Base-by-base conservation (phyloP, 1,140 invertebrate species). In the Ceratosolen solmsi region DNA sequence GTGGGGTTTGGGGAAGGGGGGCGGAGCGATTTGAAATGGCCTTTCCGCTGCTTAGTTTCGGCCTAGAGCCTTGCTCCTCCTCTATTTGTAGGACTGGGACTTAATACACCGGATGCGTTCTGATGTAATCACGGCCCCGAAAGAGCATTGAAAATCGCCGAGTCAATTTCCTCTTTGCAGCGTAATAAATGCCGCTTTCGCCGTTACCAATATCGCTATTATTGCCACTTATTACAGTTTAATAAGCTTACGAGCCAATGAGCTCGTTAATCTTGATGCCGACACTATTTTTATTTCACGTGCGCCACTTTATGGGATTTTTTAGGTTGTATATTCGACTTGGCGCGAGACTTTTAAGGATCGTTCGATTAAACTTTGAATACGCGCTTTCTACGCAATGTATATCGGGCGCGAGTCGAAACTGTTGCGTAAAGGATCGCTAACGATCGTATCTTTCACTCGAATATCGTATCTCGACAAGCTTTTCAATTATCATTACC, bases 61-160 rank as follows among this genome's bases (percentile, higher is more conserved):
- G 8, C 30, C 0, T 1, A 22, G 7, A 58, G 5, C 56, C 17
- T 70, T 56, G 1, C 27, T 36, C 49, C 5, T 63, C 36, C n/a
- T 33, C 30, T 58, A 22, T 60, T 49, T 77, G 2, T 8, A 2
- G 51, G 13, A 46, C 5, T 20, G 7, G 17, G 13, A 38, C 54
- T 41, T 65, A 17, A 22, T 49, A 58, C 38, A 65, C 75, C 60
- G 58, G 60, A 77, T 77, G 60, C 58, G 1, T 7, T 20, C 25
- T 46, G 60, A 77, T 65, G 22, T 25, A 76, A 77, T 51, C 41
- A 41, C 4, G 17, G 41, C 15, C 7, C 30, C 1, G n/a, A 27
- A 76, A 60, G 38, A 60, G 20, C 41, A 76, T 41, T 60, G 56
- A 27, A 65, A 63, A 56, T 41, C 76, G 22, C 9, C 63, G 1